Evolutionary conservation across 2,888 invertebrate species (phyloP), one percentile per base, ranked within the genome.

Genomic region (Dysmachus trigonus): DNA sequence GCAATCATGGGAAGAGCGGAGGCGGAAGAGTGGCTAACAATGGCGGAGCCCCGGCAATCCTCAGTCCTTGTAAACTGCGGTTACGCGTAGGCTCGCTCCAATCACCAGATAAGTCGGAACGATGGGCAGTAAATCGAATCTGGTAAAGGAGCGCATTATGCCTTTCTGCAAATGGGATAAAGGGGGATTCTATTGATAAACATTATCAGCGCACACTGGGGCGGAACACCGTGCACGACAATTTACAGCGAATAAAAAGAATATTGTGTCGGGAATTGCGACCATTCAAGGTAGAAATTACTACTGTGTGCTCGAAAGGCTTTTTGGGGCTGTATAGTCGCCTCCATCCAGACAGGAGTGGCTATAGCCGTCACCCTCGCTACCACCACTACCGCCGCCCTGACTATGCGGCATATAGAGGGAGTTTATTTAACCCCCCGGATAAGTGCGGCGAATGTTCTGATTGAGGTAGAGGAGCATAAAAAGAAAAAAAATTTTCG

Each of bases 121-220:
- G 41, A 83, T 83, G 83, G 83, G 72, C 72, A 83, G 83, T 83
- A 83, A 83, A 83, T 83, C 83, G 83, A 72, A 83, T 83, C 41
- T n/a, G 72, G 72, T 41, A 30, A 38, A 72, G 83, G 83, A 33
- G 72, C 31, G 71, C 72, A 83, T 72, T 83, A 72, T 35, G 18
- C 31, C 27, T 41, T 30, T 83, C 83, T 22, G 27, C 83, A 83
- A 83, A 72, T 72, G 83, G 83, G 83, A 72, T 72, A 72, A 27
- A 38, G 72, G 72, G 33, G 31, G 27, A 83, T 83, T 83, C 83
- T 38, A 83, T 83, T 83, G 83, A 83, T 83, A 83, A 83, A 83
- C 72, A 83, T 72, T 83, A 83, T 83, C 83, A 71, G 38, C 72
- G 31, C 38, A 47, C 83, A 27, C 77, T 77, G 83, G 83, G 72